Base-by-base conservation (phyloP, 1,140 invertebrate genomes). In the Dolichoris vasculosae region DNA sequence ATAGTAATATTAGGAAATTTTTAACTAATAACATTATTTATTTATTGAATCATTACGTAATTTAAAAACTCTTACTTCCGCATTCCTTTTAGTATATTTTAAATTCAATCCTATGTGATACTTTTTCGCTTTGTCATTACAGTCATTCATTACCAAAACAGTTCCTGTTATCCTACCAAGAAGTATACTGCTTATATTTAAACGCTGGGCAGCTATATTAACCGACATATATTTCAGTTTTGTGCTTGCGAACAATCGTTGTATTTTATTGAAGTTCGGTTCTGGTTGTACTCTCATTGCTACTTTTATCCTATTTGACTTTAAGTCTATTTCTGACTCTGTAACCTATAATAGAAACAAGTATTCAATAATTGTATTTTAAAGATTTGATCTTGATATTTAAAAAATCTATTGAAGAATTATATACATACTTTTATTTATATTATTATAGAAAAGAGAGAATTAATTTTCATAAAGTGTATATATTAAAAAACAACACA, bases 91-190 rank as follows among this genome's bases (percentile, higher is more conserved):
- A 79, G 96, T 97, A 88, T 97, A 98, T 91, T 99, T 99, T 1
- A 99, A 93, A 92, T 98, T 97, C 20, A 99, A 94, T 0, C 98
- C 98, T 46, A 99, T 95, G 90, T 99, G 99, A 38, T 96, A 90
- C 90, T 96, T 96, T n/a, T 92, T 91, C 11, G 90, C 89, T 73
- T 94, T 92, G 6, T 89, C 82, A 0, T 87, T 81, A 11, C 84
- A 93, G 93, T 0, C 86, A 82, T 90, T 88, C 11, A 94, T 91
- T 23, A 98, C 94, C 85, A 95, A 96, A 71, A 99, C 94, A 7
- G 95, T 95, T 1, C 98, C 97, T 0, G 98, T 99, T 26, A 99
- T 95, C 38, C 97, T 95, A 0, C 97, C 96, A 75, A 99, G 90
- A 76, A 98, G 92, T 86, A 96, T 94, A 0, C 94, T 90, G 73